phyloP scores from a whole-genome alignment of 1,140 invertebrate species.

The Drosophila yakuba region DNA sequence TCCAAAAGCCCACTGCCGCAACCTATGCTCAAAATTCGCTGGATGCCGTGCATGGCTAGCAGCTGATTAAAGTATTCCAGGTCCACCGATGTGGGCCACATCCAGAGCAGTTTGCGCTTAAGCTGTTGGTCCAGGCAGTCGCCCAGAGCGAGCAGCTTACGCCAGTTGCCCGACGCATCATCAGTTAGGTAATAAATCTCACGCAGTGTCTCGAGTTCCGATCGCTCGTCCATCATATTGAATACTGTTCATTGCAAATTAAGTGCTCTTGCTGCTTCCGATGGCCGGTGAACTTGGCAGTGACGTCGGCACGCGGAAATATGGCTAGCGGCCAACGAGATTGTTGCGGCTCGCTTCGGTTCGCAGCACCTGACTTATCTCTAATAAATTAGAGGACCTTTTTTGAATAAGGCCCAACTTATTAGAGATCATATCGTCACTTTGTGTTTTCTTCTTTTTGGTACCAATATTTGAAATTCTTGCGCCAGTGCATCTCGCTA shows the following conservation, averaged over 20 bases:
- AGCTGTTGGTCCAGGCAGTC: constrained; percentile 48
- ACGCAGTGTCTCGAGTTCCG: constrained; percentile 46
- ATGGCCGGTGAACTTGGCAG: constrained; percentile 42
- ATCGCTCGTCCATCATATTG: constrained; percentile 58
- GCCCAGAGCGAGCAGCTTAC: constrained; percentile 58
- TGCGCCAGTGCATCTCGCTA: constrained; percentile 71
- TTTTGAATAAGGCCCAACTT: constrained; percentile 5
- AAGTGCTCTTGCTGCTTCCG: constrained; percentile 15
- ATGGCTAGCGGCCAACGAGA: constrained; percentile 63
- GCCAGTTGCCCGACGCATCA: constrained; percentile 46
- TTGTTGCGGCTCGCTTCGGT: constrained; percentile 23
- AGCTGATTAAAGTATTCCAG: constrained; percentile 73
- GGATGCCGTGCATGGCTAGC: constrained; percentile 35
- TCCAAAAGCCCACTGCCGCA: constrained; percentile 78
- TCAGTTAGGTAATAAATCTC: constrained; percentile 65
- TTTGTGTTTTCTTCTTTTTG: constrained; percentile 65
- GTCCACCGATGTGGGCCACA: constrained; percentile 86
- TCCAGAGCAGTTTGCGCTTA: constrained; percentile 86
- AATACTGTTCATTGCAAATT: constrained; percentile 46
- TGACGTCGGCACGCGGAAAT: constrained; percentile 52
- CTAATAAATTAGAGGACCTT: constrained; percentile 45
- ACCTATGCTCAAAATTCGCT: constrained; percentile 63
- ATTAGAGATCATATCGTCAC: constrained; percentile 29
- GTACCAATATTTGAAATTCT: constrained; percentile 65
- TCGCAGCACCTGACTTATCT: constrained; percentile 37